These are phyloP conservation scores for Laothoe populi DNA, from an alignment of 2,888 invertebrate species.

Conservation along the genomic window DNA sequence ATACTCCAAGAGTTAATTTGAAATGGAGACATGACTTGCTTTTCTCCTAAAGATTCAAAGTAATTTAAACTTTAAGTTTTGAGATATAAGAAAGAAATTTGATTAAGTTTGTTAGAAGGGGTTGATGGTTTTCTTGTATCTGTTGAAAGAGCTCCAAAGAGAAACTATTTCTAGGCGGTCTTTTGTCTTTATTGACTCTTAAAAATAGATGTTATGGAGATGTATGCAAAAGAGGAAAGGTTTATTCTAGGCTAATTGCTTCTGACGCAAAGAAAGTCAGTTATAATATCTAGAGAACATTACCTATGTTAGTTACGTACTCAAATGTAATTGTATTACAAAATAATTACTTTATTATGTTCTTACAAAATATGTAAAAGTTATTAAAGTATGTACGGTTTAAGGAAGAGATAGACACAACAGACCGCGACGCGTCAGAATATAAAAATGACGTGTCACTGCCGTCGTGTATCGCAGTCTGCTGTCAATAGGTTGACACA, in stretches of 20 bases:
- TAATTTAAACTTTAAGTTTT: not conserved
- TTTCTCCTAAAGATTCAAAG: not conserved
- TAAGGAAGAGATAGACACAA: too few species aligned
- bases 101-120: too few species aligned
- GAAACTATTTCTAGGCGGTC: not conserved
- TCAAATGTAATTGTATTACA: too few species aligned
- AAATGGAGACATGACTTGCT: not conserved
- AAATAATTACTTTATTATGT: too few species aligned
- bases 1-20: slow-evolving; percentile 24
- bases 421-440: too few species aligned
- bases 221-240: slow-evolving; percentile 1
- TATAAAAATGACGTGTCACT: too few species aligned
- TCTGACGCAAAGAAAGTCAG: not conserved
- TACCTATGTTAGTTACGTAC: too few species aligned
- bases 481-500: too few species aligned
- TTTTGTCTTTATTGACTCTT: not conserved
- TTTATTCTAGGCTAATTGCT: slow-evolving; percentile 5
- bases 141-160: slow-evolving; percentile 16
- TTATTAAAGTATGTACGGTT: too few species aligned
- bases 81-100: not conserved
- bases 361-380: too few species aligned
- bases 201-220: slow-evolving; percentile 2
- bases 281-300: not conserved
- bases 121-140: slow-evolving; percentile 22
- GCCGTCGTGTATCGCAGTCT: too few species aligned